These are phyloP conservation scores for Malacoraja senta DNA, from an alignment of 2,797 vertebrate species.

Conservation along the genomic window DNA sequence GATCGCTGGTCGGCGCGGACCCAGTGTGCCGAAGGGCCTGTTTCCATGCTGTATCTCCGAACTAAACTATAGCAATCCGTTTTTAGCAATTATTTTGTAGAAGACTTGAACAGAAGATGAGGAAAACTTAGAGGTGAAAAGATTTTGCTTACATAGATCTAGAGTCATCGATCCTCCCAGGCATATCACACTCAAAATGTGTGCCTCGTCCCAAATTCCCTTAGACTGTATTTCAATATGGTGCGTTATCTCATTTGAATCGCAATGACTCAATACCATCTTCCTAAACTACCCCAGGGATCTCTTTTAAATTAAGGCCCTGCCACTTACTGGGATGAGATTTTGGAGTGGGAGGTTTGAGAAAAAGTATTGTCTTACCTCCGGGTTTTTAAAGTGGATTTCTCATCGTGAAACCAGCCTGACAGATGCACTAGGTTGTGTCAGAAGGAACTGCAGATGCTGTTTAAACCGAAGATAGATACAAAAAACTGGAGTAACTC, in stretches of 20 bases:
- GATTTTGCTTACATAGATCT: neutral
- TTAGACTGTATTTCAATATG: neutral
- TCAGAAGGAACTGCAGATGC: no score
- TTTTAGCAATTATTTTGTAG: neutral
- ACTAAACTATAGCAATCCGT: neutral
- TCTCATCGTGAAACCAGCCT: neutral
- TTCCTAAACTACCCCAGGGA: neutral
- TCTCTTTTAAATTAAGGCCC: neutral
- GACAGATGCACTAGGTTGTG: neutral
- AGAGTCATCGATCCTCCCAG: neutral
- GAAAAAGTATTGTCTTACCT: neutral
- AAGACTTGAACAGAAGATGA: neutral
- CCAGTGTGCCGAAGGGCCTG: no score
- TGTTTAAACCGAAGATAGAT: no score
- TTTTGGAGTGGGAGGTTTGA: neutral
- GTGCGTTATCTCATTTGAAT: neutral
- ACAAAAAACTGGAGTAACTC: no score
- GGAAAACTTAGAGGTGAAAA: neutral
- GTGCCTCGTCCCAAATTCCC: neutral
- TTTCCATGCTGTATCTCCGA: no score
- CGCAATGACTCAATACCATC: neutral
- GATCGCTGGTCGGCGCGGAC: no score
- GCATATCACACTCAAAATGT: neutral
- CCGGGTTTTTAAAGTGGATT: neutral
- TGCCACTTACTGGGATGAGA: neutral